Percentiles rank a stretch among this genome's conserved stretches.
These are phyloP conservation scores for Ambastaia sidthimunki DNA, from an alignment of 2,797 vertebrate genomes.

Conservation along the genomic window DNA sequence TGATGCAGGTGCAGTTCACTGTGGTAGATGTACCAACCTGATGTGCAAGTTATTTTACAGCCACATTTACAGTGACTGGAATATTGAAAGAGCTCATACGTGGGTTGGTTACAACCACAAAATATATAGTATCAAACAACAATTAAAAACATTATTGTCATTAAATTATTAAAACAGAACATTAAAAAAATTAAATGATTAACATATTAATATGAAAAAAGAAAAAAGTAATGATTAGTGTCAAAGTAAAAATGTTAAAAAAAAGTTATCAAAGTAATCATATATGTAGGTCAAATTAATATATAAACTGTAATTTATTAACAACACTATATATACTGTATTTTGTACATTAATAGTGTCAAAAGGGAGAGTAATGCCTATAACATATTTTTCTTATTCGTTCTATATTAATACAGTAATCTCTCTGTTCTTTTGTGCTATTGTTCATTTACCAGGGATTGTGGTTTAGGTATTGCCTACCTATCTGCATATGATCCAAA, in stretches of 20 bases:
- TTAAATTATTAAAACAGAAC: no score
- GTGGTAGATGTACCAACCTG: slow-evolving; percentile 31
- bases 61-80: not conserved
- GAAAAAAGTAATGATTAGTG: not conserved
- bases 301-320: no score
- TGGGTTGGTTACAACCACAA: not conserved
- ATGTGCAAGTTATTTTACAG: slow-evolving; percentile 36
- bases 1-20: slow-evolving; percentile 31
- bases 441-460: slow-evolving; percentile 30
- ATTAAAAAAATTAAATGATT: no score
- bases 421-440: slow-evolving; percentile 1
- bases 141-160: not conserved
- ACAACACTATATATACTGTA: no score
- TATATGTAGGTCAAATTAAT: slow-evolving; percentile 6
- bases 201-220: no score
- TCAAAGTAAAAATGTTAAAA: no score
- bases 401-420: slow-evolving; percentile 2
- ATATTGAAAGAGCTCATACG: not conserved
- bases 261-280: not conserved
- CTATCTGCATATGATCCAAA: slow-evolving; percentile 18
- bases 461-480: slow-evolving; percentile 17
- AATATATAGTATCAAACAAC: not conserved
- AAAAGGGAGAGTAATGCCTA: not conserved
- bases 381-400: not conserved
- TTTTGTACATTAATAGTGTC: no score